Evolutionary conservation across 92 coral and sea anemone genomes (phyloP), one percentile per base, ranked within the genome.

Genomic region (Anthopleura xanthogrammica): DNA sequence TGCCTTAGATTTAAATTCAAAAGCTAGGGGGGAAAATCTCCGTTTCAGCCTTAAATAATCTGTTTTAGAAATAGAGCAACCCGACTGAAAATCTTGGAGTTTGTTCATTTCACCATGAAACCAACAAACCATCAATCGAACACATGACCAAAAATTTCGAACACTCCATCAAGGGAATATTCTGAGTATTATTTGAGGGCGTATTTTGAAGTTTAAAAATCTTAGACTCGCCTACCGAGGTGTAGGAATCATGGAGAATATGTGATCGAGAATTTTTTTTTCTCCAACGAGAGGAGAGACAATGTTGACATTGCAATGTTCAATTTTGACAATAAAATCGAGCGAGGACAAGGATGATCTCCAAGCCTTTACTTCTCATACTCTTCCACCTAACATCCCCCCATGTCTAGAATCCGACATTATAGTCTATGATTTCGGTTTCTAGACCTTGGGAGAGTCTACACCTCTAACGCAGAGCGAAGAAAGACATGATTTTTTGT

Each of bases 261-360:
- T 40, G 8, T 72, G 13, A 4, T 40, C 11, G 24, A 72, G 4
- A 24, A 24, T 24, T 64, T 57, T 81, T 70, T 11, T 62, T 41
- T 10, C 19, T 17, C 29, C 12, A 50, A 16, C 71, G 43, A 58
- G 58, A 19, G 83, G 42, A 36, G 57, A 70, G 23, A 43, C 68
- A 50, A 62, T 81, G 84, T 81, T 81, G 84, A 88, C 74, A 78
- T 72, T 83, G 85, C 80, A 68, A 64, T 60, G 75, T 83, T 88
- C 87, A 56, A 74, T 72, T 87, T 88, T 75, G 90, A 88, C 84
- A 88, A 72, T 68, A 88, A 29, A 88, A 76, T 52, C 80, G 65
- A 58, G 46, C 54, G 71, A 60, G 66, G 60, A 58, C 73, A 16
- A 24, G 24, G 48, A 75, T 58, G 79, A 62, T 20, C 48, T 75